Conservation (phyloP, 1,140 invertebrate species). For the Helicoverpa armigera region DNA sequence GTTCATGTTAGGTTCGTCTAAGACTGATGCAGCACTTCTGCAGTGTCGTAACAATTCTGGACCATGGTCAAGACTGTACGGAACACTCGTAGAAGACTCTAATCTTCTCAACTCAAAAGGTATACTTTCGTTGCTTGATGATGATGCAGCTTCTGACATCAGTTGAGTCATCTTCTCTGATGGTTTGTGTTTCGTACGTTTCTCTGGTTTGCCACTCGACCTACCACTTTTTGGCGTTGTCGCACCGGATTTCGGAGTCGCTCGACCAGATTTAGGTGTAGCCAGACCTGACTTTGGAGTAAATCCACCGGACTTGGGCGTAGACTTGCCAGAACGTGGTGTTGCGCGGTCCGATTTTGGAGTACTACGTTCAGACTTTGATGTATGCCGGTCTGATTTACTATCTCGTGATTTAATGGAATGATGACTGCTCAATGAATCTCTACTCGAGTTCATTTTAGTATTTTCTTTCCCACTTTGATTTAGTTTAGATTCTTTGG, state of each 20-base stretch:
- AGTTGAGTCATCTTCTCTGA: constrained; percentile 85
- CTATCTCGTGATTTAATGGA: constrained; percentile 84
- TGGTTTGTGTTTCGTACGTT: constrained; percentile 82
- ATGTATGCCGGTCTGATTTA: constrained; percentile 79
- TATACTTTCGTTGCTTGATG: constrained; percentile 85
- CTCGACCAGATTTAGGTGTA: constrained; percentile 80
- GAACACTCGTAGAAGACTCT: constrained; percentile 88
- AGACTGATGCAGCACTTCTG: constrained; percentile 88
- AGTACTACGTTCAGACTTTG: constrained; percentile 81
- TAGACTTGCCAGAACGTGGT: constrained; percentile 76
- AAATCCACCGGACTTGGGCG: constrained; percentile 77
- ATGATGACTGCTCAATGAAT: constrained; percentile 85
- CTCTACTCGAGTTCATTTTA: constrained; percentile 84
- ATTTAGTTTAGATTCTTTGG: constrained; percentile 82
- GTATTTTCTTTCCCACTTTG: constrained; percentile 77
- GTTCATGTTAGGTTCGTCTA: constrained; percentile 84
- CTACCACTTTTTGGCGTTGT: constrained; percentile 81
- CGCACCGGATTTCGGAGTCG: constrained; percentile 78
- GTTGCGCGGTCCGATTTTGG: constrained; percentile 80
- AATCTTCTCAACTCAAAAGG: constrained; percentile 85
- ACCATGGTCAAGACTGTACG: constrained; percentile 87
- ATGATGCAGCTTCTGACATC: constrained; percentile 85
- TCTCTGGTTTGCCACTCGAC: constrained; percentile 82
- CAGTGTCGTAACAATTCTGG: constrained; percentile 87
- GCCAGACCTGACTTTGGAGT: constrained; percentile 78